phyloP scores from a whole-genome alignment of 2,113 vertebrate species.

The Piprites chloris region DNA sequence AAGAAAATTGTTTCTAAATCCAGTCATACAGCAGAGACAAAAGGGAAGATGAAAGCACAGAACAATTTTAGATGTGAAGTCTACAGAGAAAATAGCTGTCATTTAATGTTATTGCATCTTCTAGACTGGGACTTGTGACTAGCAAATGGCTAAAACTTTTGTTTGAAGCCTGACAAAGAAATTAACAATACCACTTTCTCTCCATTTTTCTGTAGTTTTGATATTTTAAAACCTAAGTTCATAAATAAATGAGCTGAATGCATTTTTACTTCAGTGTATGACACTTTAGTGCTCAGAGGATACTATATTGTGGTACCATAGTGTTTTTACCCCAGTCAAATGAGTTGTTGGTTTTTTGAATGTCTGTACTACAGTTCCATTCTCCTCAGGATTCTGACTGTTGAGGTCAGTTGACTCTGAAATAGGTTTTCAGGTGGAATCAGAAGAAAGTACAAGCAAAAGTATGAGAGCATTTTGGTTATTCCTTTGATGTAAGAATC shows the following conservation, averaged over 20 bases:
- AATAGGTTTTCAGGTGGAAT: background rate
- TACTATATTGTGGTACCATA: background rate
- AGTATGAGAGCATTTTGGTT: background rate
- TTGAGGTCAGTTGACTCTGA: background rate
- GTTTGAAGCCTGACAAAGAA: background rate
- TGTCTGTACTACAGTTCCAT: background rate
- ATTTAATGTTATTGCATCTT: background rate
- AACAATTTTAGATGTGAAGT: slow-evolving; percentile 37
- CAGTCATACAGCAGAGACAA: background rate
- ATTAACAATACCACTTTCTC: background rate
- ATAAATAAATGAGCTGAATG: background rate
- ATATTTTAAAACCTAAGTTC: background rate
- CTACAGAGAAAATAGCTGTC: slow-evolving; percentile 7
- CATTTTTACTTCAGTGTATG: background rate
- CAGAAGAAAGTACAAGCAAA: background rate
- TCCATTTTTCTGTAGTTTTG: background rate
- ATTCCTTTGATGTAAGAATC: background rate
- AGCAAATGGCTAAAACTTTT: background rate
- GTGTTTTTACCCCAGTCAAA: background rate
- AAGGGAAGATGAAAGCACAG: slow-evolving; percentile 24
- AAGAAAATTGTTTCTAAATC: background rate
- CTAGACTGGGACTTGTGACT: background rate
- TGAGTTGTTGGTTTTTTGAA: background rate
- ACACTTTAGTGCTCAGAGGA: background rate
- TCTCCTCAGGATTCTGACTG: background rate